These are phyloP conservation scores for Amphipyra tragopoginis DNA, from an alignment of 2,888 invertebrate species.

Conservation along the genomic window DNA sequence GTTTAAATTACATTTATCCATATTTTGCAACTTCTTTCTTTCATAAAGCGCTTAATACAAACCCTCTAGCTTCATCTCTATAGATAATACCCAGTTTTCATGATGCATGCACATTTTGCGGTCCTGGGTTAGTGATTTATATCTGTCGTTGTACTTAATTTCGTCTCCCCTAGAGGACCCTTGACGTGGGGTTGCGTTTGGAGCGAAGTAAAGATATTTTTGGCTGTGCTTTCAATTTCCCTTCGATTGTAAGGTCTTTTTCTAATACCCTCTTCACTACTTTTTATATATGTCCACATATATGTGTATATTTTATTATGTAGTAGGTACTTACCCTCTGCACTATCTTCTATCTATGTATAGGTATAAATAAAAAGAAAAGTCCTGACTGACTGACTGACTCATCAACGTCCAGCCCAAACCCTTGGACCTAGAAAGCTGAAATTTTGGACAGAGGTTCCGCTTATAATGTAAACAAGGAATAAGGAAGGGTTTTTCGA, in stretches of 20 bases:
- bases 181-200: slow-evolving; percentile 36
- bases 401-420: no score
- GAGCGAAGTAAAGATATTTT: slow-evolving; percentile 39
- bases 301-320: no score
- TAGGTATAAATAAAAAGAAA: no score
- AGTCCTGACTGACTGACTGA: no score
- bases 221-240: slow-evolving; percentile 43
- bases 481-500: no score
- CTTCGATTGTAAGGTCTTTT: slow-evolving; percentile 42
- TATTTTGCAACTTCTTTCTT: no score
- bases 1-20: no score
- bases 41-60: not conserved
- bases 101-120: slow-evolving; percentile 54
- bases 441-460: no score
- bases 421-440: no score
- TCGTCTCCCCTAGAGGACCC: slow-evolving; percentile 32
- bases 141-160: slow-evolving; percentile 47
- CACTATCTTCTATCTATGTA: no score
- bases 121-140: slow-evolving; percentile 48
- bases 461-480: no score
- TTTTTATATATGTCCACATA: not conserved
- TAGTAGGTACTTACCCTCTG: no score
- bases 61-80: slow-evolving; percentile 18
- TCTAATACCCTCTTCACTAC: slow-evolving; percentile 23
- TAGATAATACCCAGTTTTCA: slow-evolving; percentile 45